Evolutionary conservation across 2,888 invertebrate species (phyloP).

Genomic region (Homarus gammarus): DNA sequence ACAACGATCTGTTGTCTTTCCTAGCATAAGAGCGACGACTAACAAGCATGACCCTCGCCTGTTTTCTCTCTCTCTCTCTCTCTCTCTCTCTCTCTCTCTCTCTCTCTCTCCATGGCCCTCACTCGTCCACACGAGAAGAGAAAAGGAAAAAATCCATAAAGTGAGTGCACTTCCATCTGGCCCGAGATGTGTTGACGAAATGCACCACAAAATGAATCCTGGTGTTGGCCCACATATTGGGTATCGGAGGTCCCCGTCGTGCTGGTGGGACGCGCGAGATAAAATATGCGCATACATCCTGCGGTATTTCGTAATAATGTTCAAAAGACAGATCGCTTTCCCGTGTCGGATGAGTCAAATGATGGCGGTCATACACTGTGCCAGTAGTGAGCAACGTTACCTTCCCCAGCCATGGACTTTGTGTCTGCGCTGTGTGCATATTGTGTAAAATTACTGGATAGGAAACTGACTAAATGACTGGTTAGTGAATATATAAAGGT

Average conservation of each 20-base stretch:
- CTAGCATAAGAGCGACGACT: too few relatives aligned
- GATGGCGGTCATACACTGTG: too few relatives aligned
- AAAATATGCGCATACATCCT: conserved; percentile 6
- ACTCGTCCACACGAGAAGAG: background rate
- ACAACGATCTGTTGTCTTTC: too few relatives aligned
- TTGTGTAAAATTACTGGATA: too few relatives aligned
- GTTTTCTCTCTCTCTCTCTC: background rate
- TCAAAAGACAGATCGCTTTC: conserved; percentile 19
- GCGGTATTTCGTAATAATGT: conserved; percentile 15
- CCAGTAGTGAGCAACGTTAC: too few relatives aligned
- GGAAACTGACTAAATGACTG: too few relatives aligned
- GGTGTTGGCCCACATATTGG: conserved; percentile 12
- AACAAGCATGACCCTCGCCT: background rate
- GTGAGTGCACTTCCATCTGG: background rate
- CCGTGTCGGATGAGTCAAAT: background rate
- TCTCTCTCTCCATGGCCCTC: background rate
- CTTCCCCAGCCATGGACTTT: too few relatives aligned
- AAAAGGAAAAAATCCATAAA: background rate
- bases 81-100: background rate
- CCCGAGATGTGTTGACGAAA: too few relatives aligned
- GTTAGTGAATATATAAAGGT: too few relatives aligned
- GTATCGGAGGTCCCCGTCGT: background rate
- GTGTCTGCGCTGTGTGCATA: too few relatives aligned
- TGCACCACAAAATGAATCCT: background rate
- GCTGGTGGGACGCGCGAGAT: background rate